Evolutionary conservation across 2,797 vertebrate genomes (phyloP).

Genomic region (Hydrocynus forskahlii): DNA sequence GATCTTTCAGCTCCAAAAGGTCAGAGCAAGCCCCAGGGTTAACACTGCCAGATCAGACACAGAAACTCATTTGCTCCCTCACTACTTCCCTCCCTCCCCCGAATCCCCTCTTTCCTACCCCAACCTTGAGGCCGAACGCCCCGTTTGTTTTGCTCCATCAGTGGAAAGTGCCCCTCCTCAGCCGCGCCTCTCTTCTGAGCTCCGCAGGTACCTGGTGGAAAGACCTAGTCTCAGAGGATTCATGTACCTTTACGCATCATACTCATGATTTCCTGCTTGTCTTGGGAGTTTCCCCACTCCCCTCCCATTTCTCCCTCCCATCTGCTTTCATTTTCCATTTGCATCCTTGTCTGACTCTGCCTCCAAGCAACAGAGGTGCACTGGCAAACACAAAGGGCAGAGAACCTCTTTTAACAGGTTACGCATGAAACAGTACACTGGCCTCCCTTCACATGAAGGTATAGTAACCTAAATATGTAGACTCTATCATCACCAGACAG

Average conservation of each 20-base stretch:
- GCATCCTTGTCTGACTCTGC: neutral
- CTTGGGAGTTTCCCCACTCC: constrained; percentile 6
- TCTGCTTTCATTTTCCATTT: neutral
- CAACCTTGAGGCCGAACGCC: neutral
- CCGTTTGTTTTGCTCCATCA: constrained; percentile 36
- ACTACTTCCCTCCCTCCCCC: constrained; percentile 11
- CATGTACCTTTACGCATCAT: constrained; percentile 20
- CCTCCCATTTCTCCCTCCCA: neutral
- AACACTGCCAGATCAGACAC: constrained; percentile 7
- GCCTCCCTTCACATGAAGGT: neutral
- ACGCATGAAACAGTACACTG: constrained; percentile 4
- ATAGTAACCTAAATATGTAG: neutral
- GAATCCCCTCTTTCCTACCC: neutral
- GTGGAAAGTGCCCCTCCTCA: constrained; percentile 14
- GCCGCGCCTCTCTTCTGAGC: constrained; percentile 15
- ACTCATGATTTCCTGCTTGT: constrained; percentile 9
- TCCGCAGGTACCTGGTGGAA: constrained; percentile 35
- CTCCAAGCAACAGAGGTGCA: constrained; percentile 2
- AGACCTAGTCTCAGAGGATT: constrained; percentile 28
- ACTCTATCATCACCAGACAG: neutral
- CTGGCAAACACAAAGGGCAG: neutral
- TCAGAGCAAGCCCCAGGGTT: constrained; percentile 35
- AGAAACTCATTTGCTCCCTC: constrained; percentile 8
- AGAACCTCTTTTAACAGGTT: neutral
- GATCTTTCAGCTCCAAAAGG: constrained; percentile 18